Conservation (phyloP, 2,113 vertebrate species). For the Sus scrofa region DNA sequence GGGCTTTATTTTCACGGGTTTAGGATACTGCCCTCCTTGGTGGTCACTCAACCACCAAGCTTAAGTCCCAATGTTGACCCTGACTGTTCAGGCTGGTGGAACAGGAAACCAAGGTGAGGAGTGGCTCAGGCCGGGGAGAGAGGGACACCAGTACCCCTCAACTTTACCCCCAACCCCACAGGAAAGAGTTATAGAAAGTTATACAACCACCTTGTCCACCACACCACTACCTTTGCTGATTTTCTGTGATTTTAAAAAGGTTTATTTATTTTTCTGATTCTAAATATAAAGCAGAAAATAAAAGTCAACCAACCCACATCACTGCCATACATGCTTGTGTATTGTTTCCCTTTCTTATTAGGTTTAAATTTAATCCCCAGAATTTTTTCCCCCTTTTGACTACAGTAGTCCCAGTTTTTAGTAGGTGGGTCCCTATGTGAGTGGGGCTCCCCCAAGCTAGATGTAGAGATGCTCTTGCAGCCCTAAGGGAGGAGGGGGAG, state of each 20-base stretch:
- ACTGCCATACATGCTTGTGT: neutral
- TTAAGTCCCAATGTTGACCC: neutral
- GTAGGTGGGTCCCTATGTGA: neutral
- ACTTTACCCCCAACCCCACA: too few species aligned
- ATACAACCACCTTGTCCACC: neutral
- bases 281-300: neutral
- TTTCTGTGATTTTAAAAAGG: neutral
- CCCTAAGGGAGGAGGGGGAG: too few species aligned
- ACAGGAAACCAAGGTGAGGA: too few species aligned
- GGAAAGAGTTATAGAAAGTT: neutral
- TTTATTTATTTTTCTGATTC: neutral
- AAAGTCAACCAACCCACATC: neutral
- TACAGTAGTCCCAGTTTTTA: neutral
- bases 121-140: neutral
- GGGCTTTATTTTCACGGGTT: conserved; percentile 28
- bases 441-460: neutral
- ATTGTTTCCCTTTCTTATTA: neutral
- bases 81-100: neutral
- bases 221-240: neutral
- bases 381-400: neutral
- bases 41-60: neutral
- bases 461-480: neutral
- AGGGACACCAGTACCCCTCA: neutral
- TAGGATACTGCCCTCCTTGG: neutral
- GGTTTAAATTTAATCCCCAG: neutral